A percentile compares a stretch with the other conserved stretches of the same genome.
Conservation (phyloP, 1,140 invertebrate genomes). For the Capitella teleta region DNA sequence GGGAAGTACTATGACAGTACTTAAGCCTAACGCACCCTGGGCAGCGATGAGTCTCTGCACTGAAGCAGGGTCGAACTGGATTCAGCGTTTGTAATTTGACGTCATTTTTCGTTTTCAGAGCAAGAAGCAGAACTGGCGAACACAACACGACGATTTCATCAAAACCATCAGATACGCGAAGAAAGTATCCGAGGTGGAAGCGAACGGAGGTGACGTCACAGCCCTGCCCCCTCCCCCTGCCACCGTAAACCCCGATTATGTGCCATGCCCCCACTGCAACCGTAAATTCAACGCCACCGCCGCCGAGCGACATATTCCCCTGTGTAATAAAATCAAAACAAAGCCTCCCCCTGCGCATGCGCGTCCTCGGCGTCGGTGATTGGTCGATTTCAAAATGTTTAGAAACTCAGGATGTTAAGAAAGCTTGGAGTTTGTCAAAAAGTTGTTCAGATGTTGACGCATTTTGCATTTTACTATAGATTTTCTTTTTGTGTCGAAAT, state of each 20-base stretch:
- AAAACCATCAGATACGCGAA: constrained; percentile 78
- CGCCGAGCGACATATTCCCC: constrained; percentile 79
- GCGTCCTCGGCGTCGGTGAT: too few relatives aligned
- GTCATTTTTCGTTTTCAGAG: neutral
- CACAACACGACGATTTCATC: constrained; percentile 88
- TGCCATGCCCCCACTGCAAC: constrained; percentile 64
- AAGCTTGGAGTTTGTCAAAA: too few relatives aligned
- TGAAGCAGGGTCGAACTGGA: too few relatives aligned
- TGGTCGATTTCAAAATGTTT: too few relatives aligned
- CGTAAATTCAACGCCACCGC: constrained; percentile 73
- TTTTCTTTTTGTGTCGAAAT: too few relatives aligned
- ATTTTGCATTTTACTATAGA: too few relatives aligned
- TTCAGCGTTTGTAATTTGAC: too few relatives aligned
- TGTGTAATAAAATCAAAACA: constrained; percentile 74
- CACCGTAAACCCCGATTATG: constrained; percentile 47
- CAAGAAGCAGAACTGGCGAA: constrained; percentile 71
- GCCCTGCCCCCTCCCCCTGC: constrained; percentile 83
- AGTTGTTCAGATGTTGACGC: too few relatives aligned
- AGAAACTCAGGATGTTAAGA: too few relatives aligned
- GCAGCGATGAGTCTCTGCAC: too few relatives aligned
- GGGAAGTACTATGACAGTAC: too few relatives aligned
- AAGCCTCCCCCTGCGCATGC: constrained; percentile 43
- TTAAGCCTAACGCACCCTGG: too few relatives aligned
- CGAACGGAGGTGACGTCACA: constrained; percentile 69
- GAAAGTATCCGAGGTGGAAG: constrained; percentile 65